Evolutionary conservation across 2,888 invertebrate genomes (phyloP).

Genomic region (Elgonia sp.): DNA sequence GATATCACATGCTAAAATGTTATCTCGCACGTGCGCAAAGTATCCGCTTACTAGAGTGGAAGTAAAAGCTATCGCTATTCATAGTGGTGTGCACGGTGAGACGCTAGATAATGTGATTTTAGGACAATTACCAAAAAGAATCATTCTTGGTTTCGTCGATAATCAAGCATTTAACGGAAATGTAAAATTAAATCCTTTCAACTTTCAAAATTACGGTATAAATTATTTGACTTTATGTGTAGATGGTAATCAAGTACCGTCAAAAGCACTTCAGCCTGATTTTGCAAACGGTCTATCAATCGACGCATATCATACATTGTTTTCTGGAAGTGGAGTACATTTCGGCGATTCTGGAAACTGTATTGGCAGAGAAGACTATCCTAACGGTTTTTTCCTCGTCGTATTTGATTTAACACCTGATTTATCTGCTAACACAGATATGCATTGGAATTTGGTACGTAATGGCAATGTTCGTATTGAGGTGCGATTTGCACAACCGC

Average conservation of each 20-base stretch:
- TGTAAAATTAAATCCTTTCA: conserved; percentile 64
- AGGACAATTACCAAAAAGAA: no score
- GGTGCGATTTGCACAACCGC: conserved; percentile 64
- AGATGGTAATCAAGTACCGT: conserved; percentile 54
- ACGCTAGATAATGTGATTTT: conserved; percentile 78
- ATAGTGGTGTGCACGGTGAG: no score
- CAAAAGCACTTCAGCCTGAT: conserved; percentile 75
- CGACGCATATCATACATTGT: conserved; percentile 79
- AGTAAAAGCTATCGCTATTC: not conserved
- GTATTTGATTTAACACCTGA: conserved; percentile 80
- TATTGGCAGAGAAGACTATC: conserved; percentile 70
- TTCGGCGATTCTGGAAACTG: conserved; percentile 74
- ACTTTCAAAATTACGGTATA: conserved; percentile 71
- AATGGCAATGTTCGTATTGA: conserved; percentile 78
- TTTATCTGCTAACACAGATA: conserved; percentile 75
- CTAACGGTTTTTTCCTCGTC: conserved; percentile 73
- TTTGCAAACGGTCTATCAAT: conserved; percentile 68
- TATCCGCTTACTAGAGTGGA: not conserved
- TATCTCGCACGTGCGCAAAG: not conserved
- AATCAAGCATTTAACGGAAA: conserved; percentile 78
- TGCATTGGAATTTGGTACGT: conserved; percentile 74
- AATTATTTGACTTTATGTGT: conserved; percentile 7
- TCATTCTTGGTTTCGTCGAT: no score
- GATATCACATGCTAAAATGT: not conserved
- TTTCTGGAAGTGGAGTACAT: conserved; percentile 73